Evolutionary conservation across 2,888 invertebrate species (phyloP), one percentile per base, ranked within the genome.

Genomic region (Omphaloscelis lunosa): DNA sequence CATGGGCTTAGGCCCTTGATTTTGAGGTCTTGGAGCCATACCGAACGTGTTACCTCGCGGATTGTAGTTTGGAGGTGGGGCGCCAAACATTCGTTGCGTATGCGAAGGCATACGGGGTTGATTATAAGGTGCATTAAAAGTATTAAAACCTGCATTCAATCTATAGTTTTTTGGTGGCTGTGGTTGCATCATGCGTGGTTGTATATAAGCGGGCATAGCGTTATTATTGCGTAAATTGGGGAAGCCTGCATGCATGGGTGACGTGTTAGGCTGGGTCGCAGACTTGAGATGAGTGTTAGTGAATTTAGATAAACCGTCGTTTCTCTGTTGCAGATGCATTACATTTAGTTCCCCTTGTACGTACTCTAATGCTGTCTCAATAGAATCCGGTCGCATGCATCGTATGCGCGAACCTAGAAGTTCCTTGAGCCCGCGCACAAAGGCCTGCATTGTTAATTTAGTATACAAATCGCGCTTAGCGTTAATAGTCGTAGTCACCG

Each of bases 361-460:
- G 63, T 41, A 63, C 15, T 63, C 41, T 23, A 63, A 63, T 63
- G 39, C 39, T 63, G 34, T 63, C 17, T 63, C 62, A 23, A 63
- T 39, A 41, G 62, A 63, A 20, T 23, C 39, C 41, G 62, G 62
- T 6, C 62, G 23, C 41, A 41, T 41, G 41, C 41, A 41, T 41
- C 41, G 41, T 41, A 41, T 41, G 41, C 41, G 41, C 11, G 39
- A 63, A 41, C 62, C 62, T 63, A 63, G 41, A 23, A n/a, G 62
- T 63, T 63, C 62, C 20, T 63, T 39, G 12, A 41, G 23, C 34
- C 62, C n/a, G n/a, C n/a, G n/a, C n/a, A n/a, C n/a, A 12, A 39
- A 62, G 12, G 62, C 39, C 23, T 62, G 62, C 34, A 62, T 34
- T 39, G 62, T 39, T 12, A 23, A 23, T 23, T 62, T 62, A 11